Base-by-base conservation (phyloP, 2,113 vertebrate species). In the Paraplagusia blochii region DNA sequence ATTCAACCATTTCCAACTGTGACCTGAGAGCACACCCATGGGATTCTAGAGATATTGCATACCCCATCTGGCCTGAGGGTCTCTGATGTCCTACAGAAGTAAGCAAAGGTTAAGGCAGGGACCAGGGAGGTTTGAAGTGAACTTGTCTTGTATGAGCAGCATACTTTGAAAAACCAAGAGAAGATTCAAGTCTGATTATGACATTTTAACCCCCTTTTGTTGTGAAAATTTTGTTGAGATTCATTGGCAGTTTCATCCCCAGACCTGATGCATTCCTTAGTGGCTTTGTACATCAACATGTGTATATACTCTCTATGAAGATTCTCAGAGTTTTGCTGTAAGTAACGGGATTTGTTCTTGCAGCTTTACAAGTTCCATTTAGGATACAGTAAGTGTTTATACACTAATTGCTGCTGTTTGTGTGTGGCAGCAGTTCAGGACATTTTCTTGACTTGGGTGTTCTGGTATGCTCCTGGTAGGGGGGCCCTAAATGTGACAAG, bases 361-460 rank as follows among this genome's bases (percentile, higher is more conserved):
- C n/a, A n/a, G n/a, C n/a, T n/a, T n/a, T n/a, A n/a, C n/a, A n/a
- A n/a, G n/a, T n/a, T n/a, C n/a, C n/a, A n/a, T n/a, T n/a, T n/a
- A n/a, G n/a, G n/a, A n/a, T n/a, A n/a, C n/a, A n/a, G n/a, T n/a
- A n/a, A n/a, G n/a, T n/a, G n/a, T n/a, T n/a, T n/a, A n/a, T n/a
- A n/a, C n/a, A n/a, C n/a, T n/a, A n/a, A n/a, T 0, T 9, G 19
- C 6, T 11, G 19, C 54, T 74, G 61, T 64, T 66, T 77, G 52
- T 63, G 55, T 64, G 69, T 47, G 44, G 48, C 10, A 14, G 11
- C 16, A 35, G 43, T 10, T 14, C 11, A 56, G 60, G 43, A n/a
- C 29, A 53, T 38, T 29, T n/a, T 66, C 40, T 58, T 47, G 77
- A 65, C 75, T 48, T 82, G 81, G 83, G 83, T 87, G 81, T 85